Evolutionary conservation across 2,888 invertebrate genomes (phyloP), one percentile per base, ranked within the genome.

Genomic region (Sclerodermus sp.): DNA sequence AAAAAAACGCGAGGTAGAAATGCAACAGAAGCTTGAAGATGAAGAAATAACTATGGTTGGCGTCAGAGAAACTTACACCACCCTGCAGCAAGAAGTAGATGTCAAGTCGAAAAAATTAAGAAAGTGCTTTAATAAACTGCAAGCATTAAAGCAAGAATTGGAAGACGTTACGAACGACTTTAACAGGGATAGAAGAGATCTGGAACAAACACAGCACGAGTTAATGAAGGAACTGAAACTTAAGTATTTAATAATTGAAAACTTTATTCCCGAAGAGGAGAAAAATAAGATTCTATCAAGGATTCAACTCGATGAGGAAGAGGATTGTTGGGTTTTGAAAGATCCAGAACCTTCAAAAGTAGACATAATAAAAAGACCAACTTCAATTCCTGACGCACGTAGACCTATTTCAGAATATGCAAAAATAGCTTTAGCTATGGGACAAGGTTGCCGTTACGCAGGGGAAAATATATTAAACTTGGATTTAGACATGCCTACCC

Each of bases 71-170:
- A 96, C 95, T 0, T 97, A 93, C 72, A 86, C 91, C 8, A 92
- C 90, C 44, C 81, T 99, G 49, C 95, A 96, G 73, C 96, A 96
- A 76, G 97, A 98, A 80, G 96, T 98, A 1, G 98, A 99, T 73
- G 88, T 93, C 49, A 99, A 98, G 79, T 92, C 96, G 17, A 91
- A 90, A 68, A 94, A 96, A 78, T 79, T 97, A 47, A 93, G 94
- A 71, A 93, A 96, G 79, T 85, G 97, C 71, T 89, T 93, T 71
- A 84, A 87, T 13, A 95, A 95, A 79, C 84, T 89, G 44, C 87
- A 89, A 70, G 83, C 83, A 2, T 79, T 87, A 1, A 85, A 90
- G 64, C 88, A 88, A 70, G 94, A 94, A 71, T 84, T 92, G 9
- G 85, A 86, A 56, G 93, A 93, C 71, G 84, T 88, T 45, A 88